Evolutionary conservation across 2,888 invertebrate species (phyloP).

Genomic region (Nymphalis polychloros): DNA sequence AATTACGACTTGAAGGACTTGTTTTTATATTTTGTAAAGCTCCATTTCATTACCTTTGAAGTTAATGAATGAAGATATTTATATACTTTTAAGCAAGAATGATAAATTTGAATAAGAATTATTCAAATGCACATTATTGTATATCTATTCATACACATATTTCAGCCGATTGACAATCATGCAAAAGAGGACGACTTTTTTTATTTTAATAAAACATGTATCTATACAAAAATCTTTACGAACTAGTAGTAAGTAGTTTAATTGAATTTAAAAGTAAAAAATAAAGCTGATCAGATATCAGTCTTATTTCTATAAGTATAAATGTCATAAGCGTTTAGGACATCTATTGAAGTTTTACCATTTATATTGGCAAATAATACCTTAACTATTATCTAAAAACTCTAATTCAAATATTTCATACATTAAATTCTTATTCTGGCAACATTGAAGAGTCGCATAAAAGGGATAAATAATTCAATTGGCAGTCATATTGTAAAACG

Average conservation of each 20-base stretch:
- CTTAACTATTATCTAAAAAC: slow-evolving; percentile 28
- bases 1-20: too few relatives aligned
- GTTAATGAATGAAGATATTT: background rate
- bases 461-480: slow-evolving; percentile 24
- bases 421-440: slow-evolving; percentile 16
- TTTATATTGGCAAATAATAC: slow-evolving; percentile 33
- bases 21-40: background rate
- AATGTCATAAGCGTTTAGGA: slow-evolving; percentile 39
- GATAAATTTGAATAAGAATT: background rate
- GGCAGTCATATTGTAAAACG: slow-evolving; percentile 32
- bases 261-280: slow-evolving; percentile 30
- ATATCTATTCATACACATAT: background rate
- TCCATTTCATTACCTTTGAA: background rate
- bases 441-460: slow-evolving; percentile 25
- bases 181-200: slow-evolving; percentile 11
- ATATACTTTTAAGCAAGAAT: background rate
- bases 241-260: slow-evolving; percentile 13
- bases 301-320: slow-evolving; percentile 49
- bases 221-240: slow-evolving; percentile 22
- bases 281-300: slow-evolving; percentile 48
- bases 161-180: slow-evolving; percentile 20
- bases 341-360: slow-evolving; percentile 36
- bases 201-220: slow-evolving; percentile 5
- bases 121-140: slow-evolving; percentile 20
- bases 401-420: slow-evolving; percentile 29